Evolutionary conservation across 2,113 vertebrate species (phyloP).

Genomic region (Chitala chitala): DNA sequence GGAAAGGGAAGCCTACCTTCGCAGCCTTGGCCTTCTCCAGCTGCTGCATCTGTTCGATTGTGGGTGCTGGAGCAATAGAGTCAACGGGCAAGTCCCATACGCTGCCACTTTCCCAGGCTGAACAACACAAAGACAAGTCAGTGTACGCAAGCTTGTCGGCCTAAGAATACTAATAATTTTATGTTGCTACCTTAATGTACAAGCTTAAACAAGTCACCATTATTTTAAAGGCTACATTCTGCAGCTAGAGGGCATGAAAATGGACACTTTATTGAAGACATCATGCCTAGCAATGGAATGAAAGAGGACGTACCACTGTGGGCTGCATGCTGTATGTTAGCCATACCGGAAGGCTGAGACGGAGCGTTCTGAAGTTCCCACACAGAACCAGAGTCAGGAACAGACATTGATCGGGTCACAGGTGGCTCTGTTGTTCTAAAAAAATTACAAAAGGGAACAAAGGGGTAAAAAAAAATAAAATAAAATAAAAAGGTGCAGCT

Average conservation of each 20-base stretch:
- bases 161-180: no score
- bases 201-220: not conserved
- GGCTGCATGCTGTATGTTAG: conserved; percentile 53
- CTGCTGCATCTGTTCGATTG: conserved; percentile 94
- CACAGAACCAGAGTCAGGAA: conserved; percentile 87
- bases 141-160: not conserved
- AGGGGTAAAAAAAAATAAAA: not conserved
- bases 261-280: no score
- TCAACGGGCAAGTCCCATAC: conserved; percentile 98
- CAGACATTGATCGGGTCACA: conserved; percentile 83
- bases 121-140: conserved; percentile 23
- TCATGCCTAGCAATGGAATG: not conserved
- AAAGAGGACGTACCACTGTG: conserved; percentile 56
- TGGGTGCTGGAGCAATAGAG: conserved; percentile 74
- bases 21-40: conserved; percentile 90
- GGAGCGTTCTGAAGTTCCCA: conserved; percentile 90
- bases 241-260: no score
- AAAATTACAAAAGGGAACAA: not conserved
- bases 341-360: conserved; percentile 76
- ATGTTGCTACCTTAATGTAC: no score
- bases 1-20: conserved; percentile 49
- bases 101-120: conserved; percentile 93
- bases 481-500: not conserved
- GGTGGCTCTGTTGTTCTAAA: conserved; percentile 86
- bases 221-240: not conserved